Percentiles rank a stretch among this genome's conserved stretches.
Conservation (phyloP, 2,113 vertebrate genomes). For the Crotalus helleri region DNA sequence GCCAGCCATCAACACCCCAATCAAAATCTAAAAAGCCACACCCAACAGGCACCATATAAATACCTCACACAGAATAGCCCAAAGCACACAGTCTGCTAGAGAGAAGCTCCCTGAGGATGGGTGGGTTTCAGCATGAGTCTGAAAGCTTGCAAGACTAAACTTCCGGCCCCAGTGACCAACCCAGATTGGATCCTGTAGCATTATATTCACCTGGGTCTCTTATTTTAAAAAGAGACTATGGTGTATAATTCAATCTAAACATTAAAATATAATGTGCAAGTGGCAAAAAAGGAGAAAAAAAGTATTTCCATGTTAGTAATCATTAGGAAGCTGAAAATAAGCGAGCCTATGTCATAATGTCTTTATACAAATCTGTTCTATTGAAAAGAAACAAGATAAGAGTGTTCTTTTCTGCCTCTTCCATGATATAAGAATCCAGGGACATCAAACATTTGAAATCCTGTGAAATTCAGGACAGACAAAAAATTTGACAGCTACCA, state of each 20-base stretch:
- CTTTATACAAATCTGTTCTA: background rate
- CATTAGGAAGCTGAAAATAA: background rate
- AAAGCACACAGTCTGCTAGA: too few species aligned
- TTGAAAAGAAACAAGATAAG: background rate
- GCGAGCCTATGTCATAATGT: background rate
- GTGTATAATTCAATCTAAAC: background rate
- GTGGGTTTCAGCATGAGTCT: too few species aligned
- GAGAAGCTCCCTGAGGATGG: too few species aligned
- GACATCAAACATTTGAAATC: background rate
- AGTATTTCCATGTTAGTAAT: background rate
- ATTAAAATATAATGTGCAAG: background rate
- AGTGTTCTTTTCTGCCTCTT: background rate
- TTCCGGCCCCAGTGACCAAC: too few species aligned
- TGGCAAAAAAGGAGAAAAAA: background rate
- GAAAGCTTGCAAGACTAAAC: too few species aligned
- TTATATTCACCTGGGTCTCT: too few species aligned
- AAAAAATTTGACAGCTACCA: background rate
- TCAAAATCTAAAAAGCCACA: too few species aligned
- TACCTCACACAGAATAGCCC: too few species aligned
- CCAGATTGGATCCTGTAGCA: too few species aligned
- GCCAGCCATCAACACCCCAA: too few species aligned
- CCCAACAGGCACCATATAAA: too few species aligned
- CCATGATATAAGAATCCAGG: background rate
- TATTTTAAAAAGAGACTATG: background rate
- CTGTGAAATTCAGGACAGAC: background rate